phyloP scores from a whole-genome alignment of 2,888 invertebrate species.

The Stenolophus ochropezus region DNA sequence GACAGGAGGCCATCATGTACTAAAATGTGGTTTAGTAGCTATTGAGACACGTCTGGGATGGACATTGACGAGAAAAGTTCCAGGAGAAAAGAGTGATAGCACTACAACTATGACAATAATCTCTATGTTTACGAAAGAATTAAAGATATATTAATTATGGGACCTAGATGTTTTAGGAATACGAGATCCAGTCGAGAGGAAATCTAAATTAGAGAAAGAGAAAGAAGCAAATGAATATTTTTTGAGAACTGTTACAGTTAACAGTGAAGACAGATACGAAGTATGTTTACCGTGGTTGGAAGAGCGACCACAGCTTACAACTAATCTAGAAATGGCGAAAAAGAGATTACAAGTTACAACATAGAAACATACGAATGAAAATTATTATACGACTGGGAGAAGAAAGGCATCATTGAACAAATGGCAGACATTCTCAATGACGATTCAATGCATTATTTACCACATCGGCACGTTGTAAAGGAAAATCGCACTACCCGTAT shows the following conservation, averaged over 20 bases:
- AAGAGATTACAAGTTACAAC: conserved; percentile 54
- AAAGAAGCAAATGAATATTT: not conserved
- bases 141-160: conserved; percentile 62
- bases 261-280: conserved; percentile 63
- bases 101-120: not conserved
- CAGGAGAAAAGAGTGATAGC: not conserved
- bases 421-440: not conserved
- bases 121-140: conserved; percentile 7
- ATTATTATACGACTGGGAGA: conserved; percentile 65
- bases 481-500: conserved; percentile 62
- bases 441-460: conserved; percentile 52
- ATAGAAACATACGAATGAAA: conserved; percentile 59
- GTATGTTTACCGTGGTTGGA: conserved; percentile 65
- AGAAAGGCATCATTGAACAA: conserved; percentile 64
- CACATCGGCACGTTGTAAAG: conserved; percentile 60
- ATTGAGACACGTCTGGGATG: conserved; percentile 62
- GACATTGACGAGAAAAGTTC: conserved; percentile 60
- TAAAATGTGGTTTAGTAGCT: conserved; percentile 60
- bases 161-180: conserved; percentile 65
- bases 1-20: conserved; percentile 51
- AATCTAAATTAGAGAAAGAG: conserved; percentile 60
- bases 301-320: conserved; percentile 62
- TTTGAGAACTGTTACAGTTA: conserved; percentile 9
- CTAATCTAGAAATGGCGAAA: conserved; percentile 60
- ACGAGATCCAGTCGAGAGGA: conserved; percentile 63